A percentile compares a stretch with the other conserved stretches of the same genome.
phyloP scores from a whole-genome alignment of 2,888 invertebrate species.

The Tetanocera ferruginea region DNA sequence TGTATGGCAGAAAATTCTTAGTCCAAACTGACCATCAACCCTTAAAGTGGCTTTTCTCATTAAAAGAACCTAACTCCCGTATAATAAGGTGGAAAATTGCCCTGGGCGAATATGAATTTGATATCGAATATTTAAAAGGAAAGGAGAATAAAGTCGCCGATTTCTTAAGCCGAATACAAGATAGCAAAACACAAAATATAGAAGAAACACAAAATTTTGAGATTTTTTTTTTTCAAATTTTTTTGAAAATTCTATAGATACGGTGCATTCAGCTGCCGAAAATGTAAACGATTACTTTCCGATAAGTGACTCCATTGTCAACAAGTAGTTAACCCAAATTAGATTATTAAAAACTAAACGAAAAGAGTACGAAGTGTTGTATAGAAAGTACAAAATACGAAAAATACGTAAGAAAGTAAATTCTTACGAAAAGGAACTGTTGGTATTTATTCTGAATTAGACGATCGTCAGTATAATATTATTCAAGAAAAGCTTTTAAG shows the following conservation, averaged over 20 bases:
- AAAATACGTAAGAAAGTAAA: slow-evolving; percentile 32
- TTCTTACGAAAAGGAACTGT: slow-evolving; percentile 36
- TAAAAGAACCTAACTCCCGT: no score
- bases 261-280: background rate
- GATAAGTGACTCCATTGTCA: slow-evolving; percentile 24
- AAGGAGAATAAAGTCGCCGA: slow-evolving; percentile 38
- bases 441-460: slow-evolving; percentile 35
- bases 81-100: no score
- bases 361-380: slow-evolving; percentile 9
- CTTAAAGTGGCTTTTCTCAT: slow-evolving; percentile 29
- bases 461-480: slow-evolving; percentile 7
- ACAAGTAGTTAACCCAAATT: slow-evolving; percentile 35
- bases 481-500: slow-evolving; percentile 20
- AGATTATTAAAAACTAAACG: slow-evolving; percentile 34
- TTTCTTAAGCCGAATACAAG: slow-evolving; percentile 32
- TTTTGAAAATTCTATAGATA: background rate
- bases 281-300: slow-evolving; percentile 27
- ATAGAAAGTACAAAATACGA: slow-evolving; percentile 33
- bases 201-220: no score
- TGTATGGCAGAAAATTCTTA: slow-evolving; percentile 32
- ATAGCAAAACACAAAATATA: background rate
- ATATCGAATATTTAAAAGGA: slow-evolving; percentile 34
- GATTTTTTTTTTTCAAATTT: no score
- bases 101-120: slow-evolving; percentile 33
- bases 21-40: slow-evolving; percentile 33